A percentile compares a stretch with the other conserved stretches of the same genome.
These are phyloP conservation scores for Alosa alosa DNA, from an alignment of 2,113 vertebrate genomes.

Conservation along the genomic window DNA sequence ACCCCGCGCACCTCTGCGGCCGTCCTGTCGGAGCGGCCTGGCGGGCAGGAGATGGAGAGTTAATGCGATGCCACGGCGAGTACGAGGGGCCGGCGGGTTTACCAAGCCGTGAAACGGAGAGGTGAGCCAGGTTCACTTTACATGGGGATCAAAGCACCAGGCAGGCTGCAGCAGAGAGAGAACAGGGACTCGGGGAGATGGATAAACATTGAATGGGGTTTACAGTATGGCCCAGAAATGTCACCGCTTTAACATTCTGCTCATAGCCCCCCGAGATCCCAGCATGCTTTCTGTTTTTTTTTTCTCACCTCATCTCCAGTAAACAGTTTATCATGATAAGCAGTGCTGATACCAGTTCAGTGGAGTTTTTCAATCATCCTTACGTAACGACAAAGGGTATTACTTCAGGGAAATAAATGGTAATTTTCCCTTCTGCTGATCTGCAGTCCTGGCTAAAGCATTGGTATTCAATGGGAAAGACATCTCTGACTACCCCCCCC, in stretches of 20 bases:
- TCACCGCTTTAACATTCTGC: not conserved
- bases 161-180: not conserved
- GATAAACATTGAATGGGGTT: not conserved
- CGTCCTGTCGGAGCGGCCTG: not conserved
- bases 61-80: not conserved
- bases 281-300: not conserved
- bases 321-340: constrained; percentile 3
- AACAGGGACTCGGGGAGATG: not conserved
- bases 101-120: not conserved
- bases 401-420: constrained; percentile 1
- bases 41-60: not conserved
- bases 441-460: constrained; percentile 34
- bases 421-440: constrained; percentile 31
- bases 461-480: constrained; percentile 36
- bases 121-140: not conserved
- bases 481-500: constrained; percentile 18
- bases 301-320: not conserved
- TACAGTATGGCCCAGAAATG: constrained; percentile 9
- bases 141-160: not conserved
- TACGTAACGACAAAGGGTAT: not conserved
- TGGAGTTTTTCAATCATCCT: not conserved
- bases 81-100: not conserved
- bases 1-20: not conserved
- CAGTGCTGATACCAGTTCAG: not conserved
- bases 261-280: not conserved